Conservation (phyloP, 1,140 invertebrate genomes). For the Hypsibius dujardini region DNA sequence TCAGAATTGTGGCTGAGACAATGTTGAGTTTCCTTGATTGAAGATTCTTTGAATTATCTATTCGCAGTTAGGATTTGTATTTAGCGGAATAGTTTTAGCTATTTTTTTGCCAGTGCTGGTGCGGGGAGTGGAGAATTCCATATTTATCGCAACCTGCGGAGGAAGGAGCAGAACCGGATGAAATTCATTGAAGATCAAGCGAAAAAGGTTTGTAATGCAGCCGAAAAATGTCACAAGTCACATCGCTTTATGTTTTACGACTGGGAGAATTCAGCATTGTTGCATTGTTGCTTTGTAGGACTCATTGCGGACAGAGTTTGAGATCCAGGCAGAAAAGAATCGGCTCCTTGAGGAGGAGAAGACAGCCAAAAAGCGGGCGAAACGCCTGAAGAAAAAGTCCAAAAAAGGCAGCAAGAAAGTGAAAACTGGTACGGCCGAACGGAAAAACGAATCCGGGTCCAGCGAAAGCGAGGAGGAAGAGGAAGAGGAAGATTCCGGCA, state of each 20-base stretch:
- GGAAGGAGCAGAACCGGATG: slow-evolving; percentile 84
- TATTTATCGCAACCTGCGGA: slow-evolving; percentile 77
- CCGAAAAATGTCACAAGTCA: too few relatives aligned
- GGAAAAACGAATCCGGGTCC: slow-evolving; percentile 24
- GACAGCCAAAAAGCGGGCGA: slow-evolving; percentile 66
- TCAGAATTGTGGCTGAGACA: too few relatives aligned
- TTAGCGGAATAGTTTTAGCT: background rate
- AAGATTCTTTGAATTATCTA: too few relatives aligned
- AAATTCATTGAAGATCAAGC: slow-evolving; percentile 75
- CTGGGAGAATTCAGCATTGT: background rate
- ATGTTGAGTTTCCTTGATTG: too few relatives aligned
- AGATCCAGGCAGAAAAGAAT: slow-evolving; percentile 60
- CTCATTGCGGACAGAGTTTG: slow-evolving; percentile 59
- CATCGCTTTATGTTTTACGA: background rate
- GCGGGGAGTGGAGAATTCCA: slow-evolving; percentile 96
- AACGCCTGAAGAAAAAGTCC: slow-evolving; percentile 56
- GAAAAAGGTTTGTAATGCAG: slow-evolving; percentile 46
- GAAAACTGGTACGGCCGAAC: slow-evolving; percentile 27
- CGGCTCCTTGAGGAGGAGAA: slow-evolving; percentile 51
- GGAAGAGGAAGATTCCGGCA: background rate
- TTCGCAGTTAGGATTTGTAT: too few relatives aligned
- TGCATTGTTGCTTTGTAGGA: slow-evolving; percentile 35
- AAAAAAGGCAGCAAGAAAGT: slow-evolving; percentile 37
- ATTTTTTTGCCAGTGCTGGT: slow-evolving; percentile 61
- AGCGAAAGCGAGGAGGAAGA: slow-evolving; percentile 17